Percentiles rank a stretch among this genome's conserved stretches.
Conservation (phyloP, 2,888 invertebrate species). For the Leptinotarsa tumamoca region DNA sequence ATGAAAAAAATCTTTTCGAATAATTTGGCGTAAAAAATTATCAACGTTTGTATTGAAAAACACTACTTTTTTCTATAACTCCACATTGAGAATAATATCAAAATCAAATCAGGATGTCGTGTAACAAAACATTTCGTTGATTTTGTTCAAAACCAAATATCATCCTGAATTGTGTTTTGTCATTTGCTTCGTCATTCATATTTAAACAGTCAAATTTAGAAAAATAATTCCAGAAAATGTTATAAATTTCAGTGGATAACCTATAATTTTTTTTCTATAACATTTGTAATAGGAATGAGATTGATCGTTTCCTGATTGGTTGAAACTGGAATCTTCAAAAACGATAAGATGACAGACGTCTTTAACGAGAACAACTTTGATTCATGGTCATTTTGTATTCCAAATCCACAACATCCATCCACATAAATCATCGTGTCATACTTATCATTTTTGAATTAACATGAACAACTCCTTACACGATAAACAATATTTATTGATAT, state of each 20-base stretch:
- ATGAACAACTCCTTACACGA: constrained; percentile 32
- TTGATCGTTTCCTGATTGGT: background rate
- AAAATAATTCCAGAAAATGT: too few species aligned
- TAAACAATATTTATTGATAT: constrained; percentile 40
- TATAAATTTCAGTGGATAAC: too few species aligned
- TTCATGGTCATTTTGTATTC: background rate
- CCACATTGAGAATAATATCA: background rate
- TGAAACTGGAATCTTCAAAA: background rate
- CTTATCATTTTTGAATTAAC: constrained; percentile 25
- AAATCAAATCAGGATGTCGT: background rate
- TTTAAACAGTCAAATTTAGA: too few species aligned
- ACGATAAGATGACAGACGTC: constrained; percentile 1
- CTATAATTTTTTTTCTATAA: too few species aligned
- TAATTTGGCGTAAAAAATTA: background rate
- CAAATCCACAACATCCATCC: background rate
- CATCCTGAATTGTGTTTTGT: too few species aligned
- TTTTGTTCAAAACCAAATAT: too few species aligned
- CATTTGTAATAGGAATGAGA: too few species aligned
- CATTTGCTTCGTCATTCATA: too few species aligned
- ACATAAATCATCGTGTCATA: constrained; percentile 26
- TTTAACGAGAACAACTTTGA: background rate
- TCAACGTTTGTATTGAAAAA: background rate
- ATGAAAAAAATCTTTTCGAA: too few species aligned
- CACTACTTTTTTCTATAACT: background rate
- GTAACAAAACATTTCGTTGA: too few species aligned